phyloP scores from a whole-genome alignment of 2,797 vertebrate genomes.

The Alca torda region DNA sequence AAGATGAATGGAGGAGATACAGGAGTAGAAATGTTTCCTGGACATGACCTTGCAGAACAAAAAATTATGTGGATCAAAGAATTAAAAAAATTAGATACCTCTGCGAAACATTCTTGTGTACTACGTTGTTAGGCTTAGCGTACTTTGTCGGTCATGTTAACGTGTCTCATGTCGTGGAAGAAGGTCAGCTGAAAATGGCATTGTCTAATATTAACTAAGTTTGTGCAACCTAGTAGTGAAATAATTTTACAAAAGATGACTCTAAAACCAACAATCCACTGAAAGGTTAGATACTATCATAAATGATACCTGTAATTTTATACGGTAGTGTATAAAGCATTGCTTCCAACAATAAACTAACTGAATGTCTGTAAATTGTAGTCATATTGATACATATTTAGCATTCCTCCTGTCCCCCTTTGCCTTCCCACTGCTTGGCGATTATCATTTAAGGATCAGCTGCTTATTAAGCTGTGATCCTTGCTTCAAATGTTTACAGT shows the following conservation, averaged over 20 bases:
- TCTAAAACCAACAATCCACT: neutral
- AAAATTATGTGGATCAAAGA: neutral
- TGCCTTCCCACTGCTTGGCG: neutral
- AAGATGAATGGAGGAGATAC: neutral
- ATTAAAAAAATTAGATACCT: neutral
- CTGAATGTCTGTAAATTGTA: neutral
- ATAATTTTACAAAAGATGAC: neutral
- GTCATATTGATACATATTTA: neutral
- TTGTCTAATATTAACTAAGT: neutral
- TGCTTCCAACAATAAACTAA: neutral
- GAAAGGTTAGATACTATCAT: neutral
- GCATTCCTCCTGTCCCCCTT: neutral
- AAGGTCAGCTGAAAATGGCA: neutral
- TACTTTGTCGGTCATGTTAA: neutral
- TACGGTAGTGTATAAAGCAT: neutral
- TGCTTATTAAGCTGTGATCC: neutral
- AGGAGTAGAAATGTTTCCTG: neutral
- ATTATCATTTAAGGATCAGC: neutral
- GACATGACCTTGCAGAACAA: neutral
- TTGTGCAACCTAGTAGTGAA: neutral
- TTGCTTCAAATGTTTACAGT: neutral
- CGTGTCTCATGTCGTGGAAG: slow-evolving; percentile 17
- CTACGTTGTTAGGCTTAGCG: neutral
- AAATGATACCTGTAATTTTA: neutral
- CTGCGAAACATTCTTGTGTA: neutral